Evolutionary conservation across 2,113 vertebrate genomes (phyloP).

Genomic region (Lepisosteus oculatus): DNA sequence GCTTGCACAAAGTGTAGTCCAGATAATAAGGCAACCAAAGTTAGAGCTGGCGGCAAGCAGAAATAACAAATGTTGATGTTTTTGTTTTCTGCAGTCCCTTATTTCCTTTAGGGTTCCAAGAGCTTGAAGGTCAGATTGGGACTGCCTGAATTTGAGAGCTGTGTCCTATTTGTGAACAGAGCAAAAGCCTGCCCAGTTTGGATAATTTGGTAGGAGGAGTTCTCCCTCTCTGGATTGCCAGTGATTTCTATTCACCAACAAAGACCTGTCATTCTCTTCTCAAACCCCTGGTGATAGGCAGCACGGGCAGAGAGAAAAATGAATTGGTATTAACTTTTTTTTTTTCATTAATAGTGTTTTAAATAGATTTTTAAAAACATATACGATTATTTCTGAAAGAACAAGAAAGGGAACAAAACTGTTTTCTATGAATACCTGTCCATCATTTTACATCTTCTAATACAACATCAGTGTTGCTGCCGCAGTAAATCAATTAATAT

Average conservation of each 20-base stretch:
- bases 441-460: too few species aligned
- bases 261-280: slow-evolving; percentile 94
- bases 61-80: slow-evolving; percentile 28
- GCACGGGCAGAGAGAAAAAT: slow-evolving; percentile 64
- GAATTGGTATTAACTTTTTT: slow-evolving; percentile 55
- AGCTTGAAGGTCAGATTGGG: slow-evolving; percentile 89
- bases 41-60: slow-evolving; percentile 23
- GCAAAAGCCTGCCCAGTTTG: slow-evolving; percentile 96
- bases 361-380: not conserved
- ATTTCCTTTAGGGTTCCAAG: slow-evolving; percentile 79
- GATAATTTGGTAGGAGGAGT: slow-evolving; percentile 99
- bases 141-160: slow-evolving; percentile 85
- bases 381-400: too few species aligned
- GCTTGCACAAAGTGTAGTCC: slow-evolving; percentile 63
- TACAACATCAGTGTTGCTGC: too few species aligned
- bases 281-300: slow-evolving; percentile 76
- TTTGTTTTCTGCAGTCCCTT: slow-evolving; percentile 59
- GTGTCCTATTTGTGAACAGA: slow-evolving; percentile 95
- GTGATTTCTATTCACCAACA: slow-evolving; percentile 95
- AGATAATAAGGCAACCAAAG: slow-evolving; percentile 55
- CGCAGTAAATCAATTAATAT: too few species aligned
- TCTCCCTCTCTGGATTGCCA: slow-evolving; percentile 75
- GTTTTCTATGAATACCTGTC: too few species aligned
- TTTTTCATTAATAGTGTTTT: slow-evolving; percentile 24
- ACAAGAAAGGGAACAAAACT: too few species aligned